Evolutionary conservation across 2,113 vertebrate species (phyloP), one percentile per base, ranked within the genome.

Genomic region (Mormyrus iriodes): DNA sequence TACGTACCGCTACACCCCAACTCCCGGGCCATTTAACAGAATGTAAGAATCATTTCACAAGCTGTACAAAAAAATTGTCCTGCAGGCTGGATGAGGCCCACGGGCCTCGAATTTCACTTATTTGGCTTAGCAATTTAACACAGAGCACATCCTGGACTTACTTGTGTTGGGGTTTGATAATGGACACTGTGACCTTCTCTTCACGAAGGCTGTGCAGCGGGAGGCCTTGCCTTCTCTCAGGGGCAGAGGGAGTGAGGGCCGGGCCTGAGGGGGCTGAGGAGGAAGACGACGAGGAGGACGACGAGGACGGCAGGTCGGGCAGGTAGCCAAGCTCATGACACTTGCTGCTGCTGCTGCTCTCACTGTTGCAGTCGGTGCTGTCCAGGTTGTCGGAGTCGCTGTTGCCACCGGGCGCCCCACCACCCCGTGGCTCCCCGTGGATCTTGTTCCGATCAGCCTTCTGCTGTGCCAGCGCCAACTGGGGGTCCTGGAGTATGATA

Each of bases 381-480:
- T 99, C 98, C 95, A 99, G 86, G 91, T 98, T 98, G 94, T 99
- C 98, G 0, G 98, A 99, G 91, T 99, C 98, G 24, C 98, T 98
- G 89, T 97, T 98, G 55, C 97, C 98, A 27, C 98, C 96, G 0
- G 97, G 92, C 69, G 95, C 93, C 83, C 97, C 98, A 93, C 98
- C 98, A 83, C 98, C 98, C 94, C 98, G 95, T n/a, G 97, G 97
- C 93, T 99, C 98, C 46, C 98, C 98, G 0, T 98, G 98, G 94
- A 98, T 97, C 96, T 98, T 98, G 94, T 99, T 99, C 96, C 98
- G 98, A 96, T 98, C 98, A 91, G 98, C 97, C 92, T 98, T 99
- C 94, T 99, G 97, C 94, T 98, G 98, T 49, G 97, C 97, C 95
- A 98, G 95, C 88, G 97, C 97, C 95, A 99, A 96, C 95, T 99